These are phyloP conservation scores for Sitodiplosis mosellana DNA, from an alignment of 1,140 invertebrate genomes.

Conservation along the genomic window DNA sequence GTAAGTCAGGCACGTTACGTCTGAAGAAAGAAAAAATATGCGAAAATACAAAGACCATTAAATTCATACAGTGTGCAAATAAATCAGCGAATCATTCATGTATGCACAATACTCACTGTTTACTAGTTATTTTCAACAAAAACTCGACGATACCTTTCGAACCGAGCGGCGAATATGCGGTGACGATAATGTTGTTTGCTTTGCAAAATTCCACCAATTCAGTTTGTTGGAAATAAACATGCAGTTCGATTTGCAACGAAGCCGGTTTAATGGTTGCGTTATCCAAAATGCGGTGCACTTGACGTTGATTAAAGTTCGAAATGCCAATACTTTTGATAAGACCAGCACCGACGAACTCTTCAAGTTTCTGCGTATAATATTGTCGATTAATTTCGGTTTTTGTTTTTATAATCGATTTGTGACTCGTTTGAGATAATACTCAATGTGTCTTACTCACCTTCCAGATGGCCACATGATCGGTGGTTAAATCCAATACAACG, in stretches of 20 bases:
- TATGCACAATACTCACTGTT: slow-evolving; percentile 20
- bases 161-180: slow-evolving; percentile 69
- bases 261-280: slow-evolving; percentile 44
- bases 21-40: too few relatives aligned
- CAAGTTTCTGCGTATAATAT: slow-evolving; percentile 39
- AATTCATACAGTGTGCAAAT: neutral
- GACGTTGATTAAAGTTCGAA: slow-evolving; percentile 61
- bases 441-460: slow-evolving; percentile 36
- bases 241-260: slow-evolving; percentile 61
- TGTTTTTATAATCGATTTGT: too few relatives aligned
- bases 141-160: slow-evolving; percentile 40
- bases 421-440: too few relatives aligned
- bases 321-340: slow-evolving; percentile 50
- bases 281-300: slow-evolving; percentile 43
- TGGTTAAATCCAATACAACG: slow-evolving; percentile 41
- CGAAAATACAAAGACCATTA: too few relatives aligned
- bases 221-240: slow-evolving; percentile 66
- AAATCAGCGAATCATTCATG: neutral
- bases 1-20: slow-evolving; percentile 37
- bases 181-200: slow-evolving; percentile 48
- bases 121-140: slow-evolving; percentile 25
- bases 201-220: slow-evolving; percentile 54
- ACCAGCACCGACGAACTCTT: slow-evolving; percentile 45
- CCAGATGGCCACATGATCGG: slow-evolving; percentile 52
- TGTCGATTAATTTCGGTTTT: too few relatives aligned